Evolutionary conservation across 2,113 vertebrate genomes (phyloP).

Genomic region (Pelecanus crispus): DNA sequence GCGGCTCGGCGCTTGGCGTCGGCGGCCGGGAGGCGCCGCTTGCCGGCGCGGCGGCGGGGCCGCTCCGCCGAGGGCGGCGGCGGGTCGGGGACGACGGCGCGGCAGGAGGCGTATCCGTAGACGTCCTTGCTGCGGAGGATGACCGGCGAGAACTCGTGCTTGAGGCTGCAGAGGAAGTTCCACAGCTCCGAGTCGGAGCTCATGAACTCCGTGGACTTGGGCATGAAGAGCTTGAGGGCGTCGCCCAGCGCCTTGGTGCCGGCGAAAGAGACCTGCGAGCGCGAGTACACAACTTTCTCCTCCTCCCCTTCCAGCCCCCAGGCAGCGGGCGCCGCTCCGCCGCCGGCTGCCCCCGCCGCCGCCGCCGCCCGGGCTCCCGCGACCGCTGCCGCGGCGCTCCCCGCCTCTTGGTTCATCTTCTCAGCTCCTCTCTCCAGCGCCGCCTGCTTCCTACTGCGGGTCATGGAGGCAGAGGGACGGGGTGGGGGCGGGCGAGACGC

Average conservation of each 20-base stretch:
- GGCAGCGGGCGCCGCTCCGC: neutral
- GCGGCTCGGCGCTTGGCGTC: conserved; percentile 46
- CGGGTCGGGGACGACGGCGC: conserved; percentile 70
- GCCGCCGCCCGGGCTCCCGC: neutral
- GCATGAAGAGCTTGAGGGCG: conserved; percentile 78
- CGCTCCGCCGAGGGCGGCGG: neutral
- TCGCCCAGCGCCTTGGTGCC: conserved; percentile 75
- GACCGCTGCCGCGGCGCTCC: conserved; percentile 1
- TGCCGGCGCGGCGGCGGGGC: neutral
- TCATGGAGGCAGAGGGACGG: neutral
- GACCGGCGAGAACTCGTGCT: conserved; percentile 78
- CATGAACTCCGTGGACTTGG: conserved; percentile 79
- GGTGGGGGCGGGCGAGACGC: neutral
- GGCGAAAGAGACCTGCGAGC: conserved; percentile 74
- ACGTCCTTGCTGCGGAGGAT: conserved; percentile 81
- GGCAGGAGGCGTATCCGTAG: conserved; percentile 76
- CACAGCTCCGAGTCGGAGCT: conserved; percentile 80
- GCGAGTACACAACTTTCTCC: conserved; percentile 78
- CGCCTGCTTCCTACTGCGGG: conserved; percentile 31
- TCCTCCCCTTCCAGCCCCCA: conserved; percentile 36
- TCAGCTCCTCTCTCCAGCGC: conserved; percentile 1
- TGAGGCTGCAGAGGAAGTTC: conserved; percentile 81
- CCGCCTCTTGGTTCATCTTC: conserved; percentile 48
- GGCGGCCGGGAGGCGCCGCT: neutral
- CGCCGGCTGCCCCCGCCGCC: neutral